Evolutionary conservation across 2,888 invertebrate species (phyloP).

Genomic region (Drosophila formosana): DNA sequence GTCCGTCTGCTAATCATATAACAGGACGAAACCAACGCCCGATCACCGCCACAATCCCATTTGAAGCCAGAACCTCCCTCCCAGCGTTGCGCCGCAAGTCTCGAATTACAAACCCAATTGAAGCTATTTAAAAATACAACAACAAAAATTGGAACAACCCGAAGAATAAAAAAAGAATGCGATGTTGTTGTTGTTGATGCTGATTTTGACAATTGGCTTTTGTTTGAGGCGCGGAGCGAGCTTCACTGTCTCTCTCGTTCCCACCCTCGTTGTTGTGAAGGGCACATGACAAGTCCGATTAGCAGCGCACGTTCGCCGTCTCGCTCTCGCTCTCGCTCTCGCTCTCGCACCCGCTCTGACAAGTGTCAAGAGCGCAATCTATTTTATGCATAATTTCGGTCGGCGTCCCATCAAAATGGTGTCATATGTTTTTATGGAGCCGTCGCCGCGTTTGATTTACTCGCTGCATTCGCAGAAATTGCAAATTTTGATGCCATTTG

Average conservation of each 20-base stretch:
- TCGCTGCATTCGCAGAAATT: constrained; percentile 31
- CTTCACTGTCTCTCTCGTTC: constrained; percentile 2
- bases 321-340: neutral
- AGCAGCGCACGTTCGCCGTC: constrained; percentile 21
- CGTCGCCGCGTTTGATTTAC: constrained; percentile 31
- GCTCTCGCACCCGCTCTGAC: neutral
- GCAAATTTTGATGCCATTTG: constrained; percentile 47
- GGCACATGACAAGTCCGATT: constrained; percentile 74
- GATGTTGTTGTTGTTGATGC: constrained; percentile 22
- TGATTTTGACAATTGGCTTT: constrained; percentile 55
- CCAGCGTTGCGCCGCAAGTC: constrained; percentile 22
- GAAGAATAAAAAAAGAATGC: neutral
- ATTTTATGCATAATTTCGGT: constrained; percentile 69
- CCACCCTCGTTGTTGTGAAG: constrained; percentile 58
- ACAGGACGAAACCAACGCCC: constrained; percentile 6
- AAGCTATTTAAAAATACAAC: constrained; percentile 54
- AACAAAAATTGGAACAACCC: neutral
- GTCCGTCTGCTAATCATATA: constrained; percentile 20
- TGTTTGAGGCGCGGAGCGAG: constrained; percentile 23
- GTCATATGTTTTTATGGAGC: constrained; percentile 72
- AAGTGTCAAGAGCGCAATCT: constrained; percentile 65
- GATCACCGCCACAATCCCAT: constrained; percentile 1
- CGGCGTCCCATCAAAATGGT: constrained; percentile 62
- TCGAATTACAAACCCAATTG: constrained; percentile 70
- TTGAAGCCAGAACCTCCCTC: constrained; percentile 15